Evolutionary conservation across 2,113 vertebrate species (phyloP).

Genomic region (Oncorhynchus masou): DNA sequence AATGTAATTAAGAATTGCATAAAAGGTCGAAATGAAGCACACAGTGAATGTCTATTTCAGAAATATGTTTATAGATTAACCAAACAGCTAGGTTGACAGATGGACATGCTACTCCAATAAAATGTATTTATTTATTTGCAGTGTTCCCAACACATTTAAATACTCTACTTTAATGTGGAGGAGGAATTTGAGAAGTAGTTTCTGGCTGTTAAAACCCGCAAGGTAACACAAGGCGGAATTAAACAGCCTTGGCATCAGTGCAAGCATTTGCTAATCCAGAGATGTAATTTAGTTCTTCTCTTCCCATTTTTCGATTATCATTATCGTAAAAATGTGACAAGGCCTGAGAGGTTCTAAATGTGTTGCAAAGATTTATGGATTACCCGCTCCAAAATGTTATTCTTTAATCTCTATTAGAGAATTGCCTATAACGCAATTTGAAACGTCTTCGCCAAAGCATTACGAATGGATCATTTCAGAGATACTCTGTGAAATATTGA

Average conservation of each 20-base stretch:
- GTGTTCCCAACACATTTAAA: too few relatives aligned
- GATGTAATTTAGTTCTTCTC: constrained; percentile 62
- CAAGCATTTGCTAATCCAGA: constrained; percentile 66
- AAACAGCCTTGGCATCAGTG: constrained; percentile 36
- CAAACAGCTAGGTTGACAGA: too few relatives aligned
- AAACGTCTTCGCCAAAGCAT: constrained; percentile 32
- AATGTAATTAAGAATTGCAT: too few relatives aligned
- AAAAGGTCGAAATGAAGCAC: too few relatives aligned
- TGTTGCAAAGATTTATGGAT: constrained; percentile 71
- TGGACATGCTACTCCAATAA: too few relatives aligned
- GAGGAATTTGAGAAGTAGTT: constrained; percentile 21
- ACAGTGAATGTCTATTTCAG: too few relatives aligned
- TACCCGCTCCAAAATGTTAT: constrained; percentile 65
- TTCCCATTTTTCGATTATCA: constrained; percentile 73
- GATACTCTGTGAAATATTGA: constrained; percentile 31
- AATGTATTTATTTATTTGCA: too few relatives aligned
- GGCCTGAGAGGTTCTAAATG: constrained; percentile 59
- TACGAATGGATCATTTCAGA: constrained; percentile 28
- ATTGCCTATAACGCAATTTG: constrained; percentile 49
- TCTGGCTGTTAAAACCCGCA: too few relatives aligned
- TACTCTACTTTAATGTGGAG: constrained; percentile 3
- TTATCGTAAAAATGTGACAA: constrained; percentile 61
- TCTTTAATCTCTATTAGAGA: constrained; percentile 71
- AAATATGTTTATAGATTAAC: too few relatives aligned
- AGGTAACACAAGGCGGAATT: constrained; percentile 61